Conservation (phyloP, 2,113 vertebrate species). For the Menura novaehollandiae region DNA sequence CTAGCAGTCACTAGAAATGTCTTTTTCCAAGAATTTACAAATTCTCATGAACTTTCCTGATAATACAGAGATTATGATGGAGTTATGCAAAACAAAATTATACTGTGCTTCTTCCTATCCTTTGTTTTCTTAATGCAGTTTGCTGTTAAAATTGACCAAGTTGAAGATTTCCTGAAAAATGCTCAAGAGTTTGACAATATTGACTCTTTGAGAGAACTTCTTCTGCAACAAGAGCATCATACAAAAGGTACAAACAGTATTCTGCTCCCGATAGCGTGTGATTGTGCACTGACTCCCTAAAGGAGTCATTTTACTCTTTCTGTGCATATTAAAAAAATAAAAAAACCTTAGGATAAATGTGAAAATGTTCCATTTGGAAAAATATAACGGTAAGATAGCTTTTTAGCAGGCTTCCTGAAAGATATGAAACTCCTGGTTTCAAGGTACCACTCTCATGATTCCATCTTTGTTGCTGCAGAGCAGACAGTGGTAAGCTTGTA, state of each 20-base stretch:
- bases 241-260: conserved; percentile 76
- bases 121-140: conserved; percentile 75
- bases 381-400: neutral
- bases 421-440: neutral
- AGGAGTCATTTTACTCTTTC: neutral
- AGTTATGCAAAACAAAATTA: neutral
- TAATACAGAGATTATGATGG: neutral
- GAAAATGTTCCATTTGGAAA: neutral
- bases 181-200: conserved; percentile 64
- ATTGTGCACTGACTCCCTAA: neutral
- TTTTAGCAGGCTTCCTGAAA: neutral
- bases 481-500: neutral
- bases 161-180: conserved; percentile 78
- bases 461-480: neutral
- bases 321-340: neutral
- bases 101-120: neutral
- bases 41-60: neutral
- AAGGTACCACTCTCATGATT: neutral
- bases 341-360: neutral
- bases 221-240: conserved; percentile 73
- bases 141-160: conserved; percentile 80
- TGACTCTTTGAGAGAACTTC: conserved; percentile 66
- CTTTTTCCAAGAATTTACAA: neutral
- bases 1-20: neutral
- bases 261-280: neutral